phyloP scores from a whole-genome alignment of 1,140 invertebrate genomes.

The Sycophaga agraensis region DNA sequence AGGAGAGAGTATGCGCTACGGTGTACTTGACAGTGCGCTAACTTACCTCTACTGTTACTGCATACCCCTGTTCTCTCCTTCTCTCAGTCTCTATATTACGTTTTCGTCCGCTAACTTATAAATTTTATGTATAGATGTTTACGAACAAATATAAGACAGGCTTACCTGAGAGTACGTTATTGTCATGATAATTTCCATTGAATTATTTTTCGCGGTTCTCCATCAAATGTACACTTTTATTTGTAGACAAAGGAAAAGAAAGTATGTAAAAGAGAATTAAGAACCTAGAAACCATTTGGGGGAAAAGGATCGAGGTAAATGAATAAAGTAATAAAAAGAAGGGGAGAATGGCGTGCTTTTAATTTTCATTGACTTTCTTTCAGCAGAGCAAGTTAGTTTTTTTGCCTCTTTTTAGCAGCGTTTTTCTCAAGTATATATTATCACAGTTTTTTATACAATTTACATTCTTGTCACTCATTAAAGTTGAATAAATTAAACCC shows the following conservation, averaged over 20 bases:
- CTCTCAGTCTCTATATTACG: not conserved
- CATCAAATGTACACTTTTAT: slow-evolving; percentile 39
- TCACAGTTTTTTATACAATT: too few species aligned
- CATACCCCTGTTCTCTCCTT: too few species aligned
- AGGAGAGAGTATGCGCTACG: slow-evolving; percentile 11
- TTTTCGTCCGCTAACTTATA: too few species aligned
- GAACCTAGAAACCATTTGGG: not conserved
- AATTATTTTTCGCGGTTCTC: slow-evolving; percentile 46
- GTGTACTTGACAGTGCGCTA: slow-evolving; percentile 15
- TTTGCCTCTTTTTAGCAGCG: too few species aligned
- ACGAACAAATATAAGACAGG: not conserved
- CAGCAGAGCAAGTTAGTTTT: too few species aligned
- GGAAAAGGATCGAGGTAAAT: not conserved
- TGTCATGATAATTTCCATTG: slow-evolving; percentile 46
- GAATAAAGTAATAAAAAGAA: not conserved
- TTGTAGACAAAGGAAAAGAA: not conserved
- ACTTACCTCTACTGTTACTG: not conserved
- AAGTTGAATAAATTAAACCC: too few species aligned
- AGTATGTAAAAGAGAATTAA: not conserved
- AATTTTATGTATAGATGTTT: not conserved
- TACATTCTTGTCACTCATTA: too few species aligned
- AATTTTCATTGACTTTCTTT: slow-evolving; percentile 21
- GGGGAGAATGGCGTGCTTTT: slow-evolving; percentile 13
- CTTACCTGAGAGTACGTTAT: slow-evolving; percentile 21
- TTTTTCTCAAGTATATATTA: too few species aligned